phyloP scores from a whole-genome alignment of 2,888 invertebrate species.

The Lasioglossum lativentre region DNA sequence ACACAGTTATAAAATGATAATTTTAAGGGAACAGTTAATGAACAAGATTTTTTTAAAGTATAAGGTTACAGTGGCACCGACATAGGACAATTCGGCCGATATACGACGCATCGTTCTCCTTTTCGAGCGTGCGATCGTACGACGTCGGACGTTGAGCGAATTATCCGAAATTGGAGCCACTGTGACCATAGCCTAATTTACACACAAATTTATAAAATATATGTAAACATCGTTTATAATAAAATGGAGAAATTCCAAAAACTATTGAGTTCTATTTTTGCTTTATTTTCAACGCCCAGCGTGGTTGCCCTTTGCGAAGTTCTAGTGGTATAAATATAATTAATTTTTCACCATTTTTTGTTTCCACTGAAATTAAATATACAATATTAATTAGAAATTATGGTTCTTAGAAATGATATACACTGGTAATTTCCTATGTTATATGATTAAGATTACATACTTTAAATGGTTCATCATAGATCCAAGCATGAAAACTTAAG shows the following conservation, averaged over 20 bases:
- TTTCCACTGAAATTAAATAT: conserved; percentile 72
- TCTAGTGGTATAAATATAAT: no score
- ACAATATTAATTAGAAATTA: neutral
- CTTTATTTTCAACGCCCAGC: no score
- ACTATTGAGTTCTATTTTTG: no score
- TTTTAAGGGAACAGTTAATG: conserved; percentile 11
- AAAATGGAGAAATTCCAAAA: no score
- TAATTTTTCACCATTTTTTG: conserved; percentile 21
- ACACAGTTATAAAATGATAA: neutral
- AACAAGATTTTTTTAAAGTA: neutral
- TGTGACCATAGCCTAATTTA: neutral
- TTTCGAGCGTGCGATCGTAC: no score
- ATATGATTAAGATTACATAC: conserved; percentile 44
- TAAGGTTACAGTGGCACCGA: no score
- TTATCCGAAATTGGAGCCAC: neutral
- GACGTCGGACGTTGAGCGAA: neutral
- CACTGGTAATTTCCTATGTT: neutral
- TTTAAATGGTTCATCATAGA: conserved; percentile 58
- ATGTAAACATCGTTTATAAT: no score
- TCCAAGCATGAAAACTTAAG: conserved; percentile 86
- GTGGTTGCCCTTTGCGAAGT: no score
- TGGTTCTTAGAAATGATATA: no score
- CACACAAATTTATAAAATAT: neutral
- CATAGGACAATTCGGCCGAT: neutral
- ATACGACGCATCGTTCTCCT: no score